Evolutionary conservation across 2,113 vertebrate species (phyloP).

Genomic region (Ptychochromis oligacanthus): DNA sequence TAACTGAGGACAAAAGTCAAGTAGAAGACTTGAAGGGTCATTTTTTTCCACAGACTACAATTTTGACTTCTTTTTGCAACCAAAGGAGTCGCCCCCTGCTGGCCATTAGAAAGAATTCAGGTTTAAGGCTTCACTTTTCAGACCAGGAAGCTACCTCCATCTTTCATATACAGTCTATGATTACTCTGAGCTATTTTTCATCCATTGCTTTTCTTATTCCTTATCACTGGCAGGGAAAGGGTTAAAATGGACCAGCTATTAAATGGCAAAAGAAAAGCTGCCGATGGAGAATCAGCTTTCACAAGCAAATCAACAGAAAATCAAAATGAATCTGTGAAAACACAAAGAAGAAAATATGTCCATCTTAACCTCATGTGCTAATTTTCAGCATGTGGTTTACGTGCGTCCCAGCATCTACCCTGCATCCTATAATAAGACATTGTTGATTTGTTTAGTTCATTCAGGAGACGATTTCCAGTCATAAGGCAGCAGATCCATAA

Average conservation of each 20-base stretch:
- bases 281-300: neutral
- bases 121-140: neutral
- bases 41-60: neutral
- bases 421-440: neutral
- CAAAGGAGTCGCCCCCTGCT: neutral
- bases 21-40: neutral
- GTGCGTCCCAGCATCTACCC: neutral
- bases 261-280: neutral
- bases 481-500: constrained; percentile 8
- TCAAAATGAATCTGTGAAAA: neutral
- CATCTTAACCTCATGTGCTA: too few relatives aligned
- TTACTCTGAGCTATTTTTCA: neutral
- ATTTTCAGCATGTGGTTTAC: neutral
- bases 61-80: neutral
- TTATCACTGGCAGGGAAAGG: neutral
- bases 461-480: neutral
- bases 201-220: neutral
- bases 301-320: neutral
- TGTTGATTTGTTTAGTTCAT: neutral
- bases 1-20: neutral
- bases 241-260: neutral
- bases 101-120: neutral
- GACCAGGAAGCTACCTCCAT: neutral
- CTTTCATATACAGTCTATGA: neutral
- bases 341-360: neutral